Conservation (phyloP, 2,888 invertebrate genomes). For the Phalangium opilio region DNA sequence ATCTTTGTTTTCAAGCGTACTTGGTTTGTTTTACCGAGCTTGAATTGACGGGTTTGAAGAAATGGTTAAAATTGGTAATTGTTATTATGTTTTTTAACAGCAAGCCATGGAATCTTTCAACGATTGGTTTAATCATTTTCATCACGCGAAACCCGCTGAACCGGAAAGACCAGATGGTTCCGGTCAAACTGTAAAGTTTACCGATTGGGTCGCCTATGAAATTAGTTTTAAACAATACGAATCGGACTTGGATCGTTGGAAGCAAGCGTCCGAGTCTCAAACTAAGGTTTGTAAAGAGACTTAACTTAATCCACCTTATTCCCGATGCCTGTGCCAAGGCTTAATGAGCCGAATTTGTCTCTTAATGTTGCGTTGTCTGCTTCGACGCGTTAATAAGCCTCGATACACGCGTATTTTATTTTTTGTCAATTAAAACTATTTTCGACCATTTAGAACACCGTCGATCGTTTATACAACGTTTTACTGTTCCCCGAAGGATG, state of each 20-base stretch:
- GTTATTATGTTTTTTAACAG: conserved; percentile 25
- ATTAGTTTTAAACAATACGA: conserved; percentile 63
- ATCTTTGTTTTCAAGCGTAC: conserved; percentile 72
- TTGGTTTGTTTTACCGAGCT: conserved; percentile 37
- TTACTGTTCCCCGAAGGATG: conserved; percentile 80
- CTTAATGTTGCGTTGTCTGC: too few relatives aligned
- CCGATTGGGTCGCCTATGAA: conserved; percentile 74
- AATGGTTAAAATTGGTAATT: too few relatives aligned
- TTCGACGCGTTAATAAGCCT: too few relatives aligned
- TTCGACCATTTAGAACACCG: conserved; percentile 43
- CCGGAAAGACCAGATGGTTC: conserved; percentile 24
- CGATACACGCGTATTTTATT: too few relatives aligned
- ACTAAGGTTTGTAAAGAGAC: conserved; percentile 46
- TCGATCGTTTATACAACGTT: conserved; percentile 66
- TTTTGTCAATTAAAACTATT: too few relatives aligned
- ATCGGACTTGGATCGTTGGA: conserved; percentile 52
- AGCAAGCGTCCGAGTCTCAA: conserved; percentile 45
- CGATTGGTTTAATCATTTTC: conserved; percentile 71
- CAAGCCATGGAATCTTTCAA: conserved; percentile 73
- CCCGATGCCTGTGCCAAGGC: too few relatives aligned
- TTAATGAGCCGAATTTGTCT: too few relatives aligned
- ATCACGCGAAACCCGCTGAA: conserved; percentile 53
- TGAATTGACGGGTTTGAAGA: too few relatives aligned
- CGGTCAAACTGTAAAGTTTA: conserved; percentile 43
- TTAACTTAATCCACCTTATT: too few relatives aligned